Evolutionary conservation across 2,113 vertebrate species (phyloP), one percentile per base, ranked within the genome.

Genomic region (Albula glossodonta): DNA sequence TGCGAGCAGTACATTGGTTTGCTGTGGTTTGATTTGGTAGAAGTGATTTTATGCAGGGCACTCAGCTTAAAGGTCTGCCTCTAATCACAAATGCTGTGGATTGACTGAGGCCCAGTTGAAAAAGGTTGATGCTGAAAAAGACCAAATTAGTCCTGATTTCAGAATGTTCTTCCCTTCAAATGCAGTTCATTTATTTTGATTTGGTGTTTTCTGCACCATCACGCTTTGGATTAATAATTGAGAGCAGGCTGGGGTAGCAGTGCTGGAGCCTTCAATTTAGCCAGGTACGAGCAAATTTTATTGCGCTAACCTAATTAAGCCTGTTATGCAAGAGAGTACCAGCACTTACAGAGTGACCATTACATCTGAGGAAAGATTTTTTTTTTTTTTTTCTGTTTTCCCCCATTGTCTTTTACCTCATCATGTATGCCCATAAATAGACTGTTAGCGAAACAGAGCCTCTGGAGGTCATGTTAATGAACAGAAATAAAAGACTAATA

Each of bases 361-460:
- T 89, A 15, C 79, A 87, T 89, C 80, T 82, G 50, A 91, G 86
- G 22, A 78, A 79, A 78, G 74, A 41, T 81, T 82, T 51, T 78
- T 80, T 80, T 48, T 80, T 51, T 82, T 86, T 87, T 85, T 86
- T 53, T 84, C 80, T 50, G n/a, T 80, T 70, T 70, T 31, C 60
- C 89, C 3, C 77, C 31, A 49, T 85, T 89, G 78, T 15, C 74
- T 84, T 87, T 83, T 52, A 88, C 86, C 60, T 90, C 91, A 89
- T 90, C 87, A 90, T 91, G 87, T 89, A 82, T 31, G 88, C 89
- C 90, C 86, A 78, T 86, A 89, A 90, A 90, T 89, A 92, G 87
- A 79, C 82, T 81, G 80, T 86, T 50, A 87, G 85, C 86, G 82
- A 85, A 90, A 83, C 78, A 53, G 53, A 77, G 84, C 89, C 84